These are phyloP conservation scores for Dicyrtoma fusca DNA, from an alignment of 2,888 invertebrate genomes.

Conservation along the genomic window DNA sequence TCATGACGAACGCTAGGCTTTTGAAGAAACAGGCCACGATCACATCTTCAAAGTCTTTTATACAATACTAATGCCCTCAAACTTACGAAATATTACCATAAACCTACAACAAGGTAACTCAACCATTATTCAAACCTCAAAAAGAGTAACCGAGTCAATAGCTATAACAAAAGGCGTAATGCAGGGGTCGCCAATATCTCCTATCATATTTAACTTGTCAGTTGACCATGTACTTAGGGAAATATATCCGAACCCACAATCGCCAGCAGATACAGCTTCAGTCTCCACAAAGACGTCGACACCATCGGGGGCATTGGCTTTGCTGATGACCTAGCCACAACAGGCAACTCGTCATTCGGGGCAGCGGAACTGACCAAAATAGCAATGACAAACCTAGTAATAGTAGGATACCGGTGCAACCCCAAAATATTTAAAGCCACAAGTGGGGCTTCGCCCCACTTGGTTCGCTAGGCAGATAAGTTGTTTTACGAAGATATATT, in stretches of 20 bases:
- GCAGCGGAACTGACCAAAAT: background rate
- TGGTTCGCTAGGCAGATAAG: too few relatives aligned
- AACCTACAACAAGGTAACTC: background rate
- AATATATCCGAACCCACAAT: constrained; percentile 24
- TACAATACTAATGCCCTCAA: background rate
- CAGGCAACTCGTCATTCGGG: background rate
- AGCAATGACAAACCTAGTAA: background rate
- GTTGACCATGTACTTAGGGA: constrained; percentile 25
- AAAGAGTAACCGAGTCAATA: background rate
- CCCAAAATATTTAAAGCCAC: background rate
- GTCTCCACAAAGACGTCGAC: background rate
- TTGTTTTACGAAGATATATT: too few relatives aligned
- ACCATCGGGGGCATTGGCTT: constrained; percentile 15
- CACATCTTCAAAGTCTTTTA: background rate
- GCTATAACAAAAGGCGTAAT: constrained; percentile 22
- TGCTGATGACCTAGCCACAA: constrained; percentile 25
- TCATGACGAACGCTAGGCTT: background rate
- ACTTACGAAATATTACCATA: background rate
- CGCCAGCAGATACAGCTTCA: constrained; percentile 5
- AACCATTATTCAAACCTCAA: background rate
- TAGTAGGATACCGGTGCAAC: background rate
- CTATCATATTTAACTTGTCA: constrained; percentile 29
- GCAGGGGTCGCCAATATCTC: constrained; percentile 35
- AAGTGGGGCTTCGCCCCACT: too few relatives aligned
- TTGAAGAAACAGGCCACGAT: background rate